Evolutionary conservation across 2,888 invertebrate genomes (phyloP).

Genomic region (Epirrhoe tristata): DNA sequence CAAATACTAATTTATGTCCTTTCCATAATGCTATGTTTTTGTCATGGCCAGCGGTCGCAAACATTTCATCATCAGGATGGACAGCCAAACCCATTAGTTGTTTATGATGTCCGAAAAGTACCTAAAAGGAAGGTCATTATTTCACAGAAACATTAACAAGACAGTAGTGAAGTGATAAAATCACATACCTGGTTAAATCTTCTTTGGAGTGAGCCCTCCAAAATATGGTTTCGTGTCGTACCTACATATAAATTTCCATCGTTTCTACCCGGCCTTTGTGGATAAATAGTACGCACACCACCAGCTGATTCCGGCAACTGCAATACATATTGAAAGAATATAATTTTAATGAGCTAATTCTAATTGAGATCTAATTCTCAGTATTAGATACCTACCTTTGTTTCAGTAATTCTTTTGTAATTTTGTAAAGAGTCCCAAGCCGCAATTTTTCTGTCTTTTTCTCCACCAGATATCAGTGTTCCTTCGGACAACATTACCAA

Average conservation of each 20-base stretch:
- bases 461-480: conserved; percentile 95
- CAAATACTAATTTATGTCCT: conserved; percentile 94
- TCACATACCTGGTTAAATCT: conserved; percentile 90
- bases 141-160: neutral
- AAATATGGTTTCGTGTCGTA: conserved; percentile 94
- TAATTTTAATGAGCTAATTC: neutral
- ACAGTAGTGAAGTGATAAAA: neutral
- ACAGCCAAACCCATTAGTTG: conserved; percentile 95
- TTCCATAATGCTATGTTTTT: conserved; percentile 96
- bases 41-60: conserved; percentile 96
- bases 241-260: conserved; percentile 97
- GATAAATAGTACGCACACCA: conserved; percentile 95
- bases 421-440: conserved; percentile 97
- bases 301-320: conserved; percentile 95
- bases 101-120: conserved; percentile 95
- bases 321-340: conserved; percentile 40
- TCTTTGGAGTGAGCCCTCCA: conserved; percentile 95
- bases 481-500: conserved; percentile 96
- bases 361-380: neutral
- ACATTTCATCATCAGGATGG: conserved; percentile 95
- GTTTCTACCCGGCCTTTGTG: conserved; percentile 93
- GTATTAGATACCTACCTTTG: conserved; percentile 86
- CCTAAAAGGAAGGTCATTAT: conserved; percentile 67
- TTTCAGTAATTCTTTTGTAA: conserved; percentile 95
- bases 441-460: conserved; percentile 94